These are phyloP conservation scores for Pipa parva DNA, from an alignment of 2,113 vertebrate species.

Conservation along the genomic window DNA sequence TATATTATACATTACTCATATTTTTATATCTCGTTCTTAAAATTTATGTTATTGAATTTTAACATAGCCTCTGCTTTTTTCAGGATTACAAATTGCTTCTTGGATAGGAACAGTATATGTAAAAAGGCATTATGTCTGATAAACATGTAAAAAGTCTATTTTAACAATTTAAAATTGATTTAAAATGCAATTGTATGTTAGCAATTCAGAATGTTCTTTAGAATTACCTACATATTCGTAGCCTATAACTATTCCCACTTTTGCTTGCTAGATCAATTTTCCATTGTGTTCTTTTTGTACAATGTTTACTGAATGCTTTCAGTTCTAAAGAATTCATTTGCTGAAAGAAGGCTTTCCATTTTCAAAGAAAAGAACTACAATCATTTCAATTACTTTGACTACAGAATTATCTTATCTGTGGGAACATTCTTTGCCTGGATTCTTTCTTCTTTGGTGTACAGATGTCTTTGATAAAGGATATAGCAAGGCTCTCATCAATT, in stretches of 20 bases:
- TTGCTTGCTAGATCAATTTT: constrained; percentile 4
- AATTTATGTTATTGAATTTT: too few species aligned
- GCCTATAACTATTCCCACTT: background rate
- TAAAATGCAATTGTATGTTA: background rate
- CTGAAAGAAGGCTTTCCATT: background rate
- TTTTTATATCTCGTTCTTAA: too few species aligned
- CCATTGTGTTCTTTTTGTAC: constrained; percentile 2
- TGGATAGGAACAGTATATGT: background rate
- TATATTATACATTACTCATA: too few species aligned
- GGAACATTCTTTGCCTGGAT: constrained; percentile 4
- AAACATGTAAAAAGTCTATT: too few species aligned
- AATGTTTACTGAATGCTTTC: constrained; percentile 5
- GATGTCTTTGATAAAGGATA: constrained; percentile 24
- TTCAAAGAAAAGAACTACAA: constrained; percentile 13
- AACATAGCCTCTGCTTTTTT: background rate
- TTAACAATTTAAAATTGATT: background rate
- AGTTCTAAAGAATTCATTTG: background rate
- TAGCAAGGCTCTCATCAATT: constrained; percentile 25
- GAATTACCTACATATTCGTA: background rate
- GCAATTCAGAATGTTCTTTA: background rate
- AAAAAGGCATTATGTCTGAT: background rate
- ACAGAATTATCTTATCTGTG: constrained; percentile 24
- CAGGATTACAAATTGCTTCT: background rate
- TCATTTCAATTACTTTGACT: constrained; percentile 22
- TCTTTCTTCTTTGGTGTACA: constrained; percentile 10